Percentiles rank a stretch among this genome's conserved stretches.
phyloP scores from a whole-genome alignment of 1,140 invertebrate genomes.

The Aphis craccivora region DNA sequence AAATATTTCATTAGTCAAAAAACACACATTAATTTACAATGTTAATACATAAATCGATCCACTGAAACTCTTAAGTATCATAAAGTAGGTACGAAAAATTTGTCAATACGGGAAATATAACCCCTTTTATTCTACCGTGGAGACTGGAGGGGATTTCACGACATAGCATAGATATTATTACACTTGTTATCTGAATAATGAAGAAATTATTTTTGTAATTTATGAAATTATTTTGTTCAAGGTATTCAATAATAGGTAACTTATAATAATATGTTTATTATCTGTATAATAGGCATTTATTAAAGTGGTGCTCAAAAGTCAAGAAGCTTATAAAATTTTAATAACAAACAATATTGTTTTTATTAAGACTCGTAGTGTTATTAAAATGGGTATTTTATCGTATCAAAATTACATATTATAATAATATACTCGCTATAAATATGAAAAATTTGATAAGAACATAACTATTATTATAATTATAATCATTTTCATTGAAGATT shows the following conservation, averaged over 20 bases:
- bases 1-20: too few relatives aligned
- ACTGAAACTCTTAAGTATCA: too few relatives aligned
- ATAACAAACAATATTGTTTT: background rate
- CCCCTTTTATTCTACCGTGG: too few relatives aligned
- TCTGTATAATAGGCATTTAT: background rate
- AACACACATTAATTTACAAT: too few relatives aligned
- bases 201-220: background rate
- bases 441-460: background rate
- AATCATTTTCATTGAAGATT: background rate
- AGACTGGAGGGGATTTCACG: too few relatives aligned
- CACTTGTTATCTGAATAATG: background rate
- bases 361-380: background rate
- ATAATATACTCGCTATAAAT: background rate
- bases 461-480: background rate
- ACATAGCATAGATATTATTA: too few relatives aligned
- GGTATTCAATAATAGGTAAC: background rate
- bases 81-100: too few relatives aligned
- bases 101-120: too few relatives aligned
- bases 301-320: background rate
- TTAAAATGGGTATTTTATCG: background rate
- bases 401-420: background rate
- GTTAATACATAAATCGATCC: too few relatives aligned
- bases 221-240: background rate
- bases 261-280: constrained; percentile 2
- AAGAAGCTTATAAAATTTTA: background rate